These are phyloP conservation scores for Pelusios castaneus DNA, from an alignment of 2,113 vertebrate species.

Conservation along the genomic window DNA sequence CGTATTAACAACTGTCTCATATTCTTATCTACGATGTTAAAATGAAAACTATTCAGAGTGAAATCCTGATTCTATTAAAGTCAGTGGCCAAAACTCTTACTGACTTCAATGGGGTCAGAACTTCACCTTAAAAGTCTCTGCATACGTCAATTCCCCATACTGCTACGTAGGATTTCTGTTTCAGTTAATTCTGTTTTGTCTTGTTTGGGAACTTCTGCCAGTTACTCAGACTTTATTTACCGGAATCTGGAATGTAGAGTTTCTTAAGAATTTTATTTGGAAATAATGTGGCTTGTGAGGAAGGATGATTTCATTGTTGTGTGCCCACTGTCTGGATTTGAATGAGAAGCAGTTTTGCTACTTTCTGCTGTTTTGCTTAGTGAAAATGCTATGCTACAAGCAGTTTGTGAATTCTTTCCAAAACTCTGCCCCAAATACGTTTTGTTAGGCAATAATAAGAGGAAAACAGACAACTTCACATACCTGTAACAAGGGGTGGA, in stretches of 20 bases:
- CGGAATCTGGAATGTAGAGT: background rate
- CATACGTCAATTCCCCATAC: background rate
- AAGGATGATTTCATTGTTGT: conserved; percentile 4
- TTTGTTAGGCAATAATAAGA: background rate
- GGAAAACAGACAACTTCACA: background rate
- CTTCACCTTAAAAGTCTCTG: conserved; percentile 5
- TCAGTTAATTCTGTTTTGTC: background rate
- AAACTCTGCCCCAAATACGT: background rate
- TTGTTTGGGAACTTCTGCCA: conserved; percentile 29
- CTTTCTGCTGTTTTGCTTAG: background rate
- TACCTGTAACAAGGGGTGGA: background rate
- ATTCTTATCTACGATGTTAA: background rate
- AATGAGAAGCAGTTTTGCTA: background rate
- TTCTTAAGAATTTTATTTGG: background rate
- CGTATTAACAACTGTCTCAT: background rate
- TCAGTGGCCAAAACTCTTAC: background rate
- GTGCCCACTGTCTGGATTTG: background rate
- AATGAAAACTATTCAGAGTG: background rate
- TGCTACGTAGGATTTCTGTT: rapidly evolving
- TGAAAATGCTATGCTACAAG: conserved; percentile 3
- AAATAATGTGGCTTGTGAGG: background rate
- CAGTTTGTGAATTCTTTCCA: background rate
- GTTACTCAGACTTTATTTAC: background rate
- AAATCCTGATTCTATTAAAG: background rate
- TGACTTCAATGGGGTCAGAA: background rate